These are phyloP conservation scores for Antechinus flavipes DNA, from an alignment of 2,113 vertebrate genomes.

Conservation along the genomic window DNA sequence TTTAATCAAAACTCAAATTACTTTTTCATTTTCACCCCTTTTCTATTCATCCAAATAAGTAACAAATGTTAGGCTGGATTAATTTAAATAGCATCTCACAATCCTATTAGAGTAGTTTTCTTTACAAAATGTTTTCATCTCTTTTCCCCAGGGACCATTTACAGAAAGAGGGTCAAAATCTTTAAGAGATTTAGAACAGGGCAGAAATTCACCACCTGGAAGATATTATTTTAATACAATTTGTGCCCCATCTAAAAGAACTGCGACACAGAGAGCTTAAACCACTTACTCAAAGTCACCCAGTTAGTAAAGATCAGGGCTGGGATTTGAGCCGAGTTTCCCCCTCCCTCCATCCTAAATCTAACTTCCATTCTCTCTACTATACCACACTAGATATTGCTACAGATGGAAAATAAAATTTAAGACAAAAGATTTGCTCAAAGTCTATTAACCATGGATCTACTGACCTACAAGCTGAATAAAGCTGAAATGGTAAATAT, in stretches of 20 bases:
- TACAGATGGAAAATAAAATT: conserved; percentile 15
- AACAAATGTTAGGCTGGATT: conserved; percentile 9
- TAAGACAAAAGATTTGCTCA: conserved; percentile 32
- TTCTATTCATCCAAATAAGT: conserved; percentile 20
- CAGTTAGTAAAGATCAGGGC: neutral
- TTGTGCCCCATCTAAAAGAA: neutral
- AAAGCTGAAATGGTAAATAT: neutral
- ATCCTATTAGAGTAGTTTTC: conserved; percentile 32
- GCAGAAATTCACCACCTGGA: neutral
- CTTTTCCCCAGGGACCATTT: neutral
- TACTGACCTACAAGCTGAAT: neutral
- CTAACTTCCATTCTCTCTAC: neutral
- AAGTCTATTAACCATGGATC: neutral
- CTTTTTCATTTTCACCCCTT: conserved; percentile 19
- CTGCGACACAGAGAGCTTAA: neutral
- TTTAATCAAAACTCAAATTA: conserved; percentile 32
- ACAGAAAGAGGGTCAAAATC: conserved; percentile 11
- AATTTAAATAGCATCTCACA: conserved; percentile 19
- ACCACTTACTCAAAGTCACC: neutral
- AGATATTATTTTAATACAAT: neutral
- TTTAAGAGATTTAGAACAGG: conserved; percentile 21
- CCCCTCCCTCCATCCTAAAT: neutral
- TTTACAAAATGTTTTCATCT: conserved; percentile 31
- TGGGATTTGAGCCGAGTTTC: neutral
- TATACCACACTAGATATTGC: neutral